A percentile compares a stretch with the other conserved stretches of the same genome.
phyloP scores from a whole-genome alignment of 2,797 vertebrate species.

The Coendou prehensilis region DNA sequence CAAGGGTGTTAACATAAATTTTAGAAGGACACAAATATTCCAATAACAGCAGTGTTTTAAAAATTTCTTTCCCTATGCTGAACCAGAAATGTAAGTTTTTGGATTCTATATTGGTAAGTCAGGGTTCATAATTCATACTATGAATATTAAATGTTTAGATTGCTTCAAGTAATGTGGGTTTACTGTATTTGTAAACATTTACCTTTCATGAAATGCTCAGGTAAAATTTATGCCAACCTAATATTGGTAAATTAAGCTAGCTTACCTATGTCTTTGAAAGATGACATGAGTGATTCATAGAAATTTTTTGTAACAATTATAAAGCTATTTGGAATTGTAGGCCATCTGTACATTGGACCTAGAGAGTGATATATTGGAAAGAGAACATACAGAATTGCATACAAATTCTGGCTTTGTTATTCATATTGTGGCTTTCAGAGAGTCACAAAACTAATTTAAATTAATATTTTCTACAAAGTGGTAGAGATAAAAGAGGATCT shows the following conservation, averaged over 20 bases:
- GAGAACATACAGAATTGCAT: neutral
- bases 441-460: neutral
- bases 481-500: neutral
- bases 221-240: neutral
- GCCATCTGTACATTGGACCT: neutral
- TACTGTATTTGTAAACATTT: neutral
- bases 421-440: neutral
- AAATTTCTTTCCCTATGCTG: neutral
- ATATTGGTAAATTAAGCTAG: neutral
- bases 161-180: neutral
- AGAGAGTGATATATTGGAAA: neutral
- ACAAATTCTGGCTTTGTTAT: neutral
- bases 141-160: neutral
- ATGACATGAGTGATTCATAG: neutral
- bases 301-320: neutral
- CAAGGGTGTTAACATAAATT: neutral
- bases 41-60: neutral
- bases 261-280: neutral
- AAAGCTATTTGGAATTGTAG: neutral
- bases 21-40: neutral
- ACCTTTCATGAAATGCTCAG: neutral
- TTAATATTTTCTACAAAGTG: neutral
- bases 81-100: neutral
- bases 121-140: neutral
- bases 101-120: neutral